Conservation (phyloP, 2,888 invertebrate species). For the Abrostola triplasia region DNA sequence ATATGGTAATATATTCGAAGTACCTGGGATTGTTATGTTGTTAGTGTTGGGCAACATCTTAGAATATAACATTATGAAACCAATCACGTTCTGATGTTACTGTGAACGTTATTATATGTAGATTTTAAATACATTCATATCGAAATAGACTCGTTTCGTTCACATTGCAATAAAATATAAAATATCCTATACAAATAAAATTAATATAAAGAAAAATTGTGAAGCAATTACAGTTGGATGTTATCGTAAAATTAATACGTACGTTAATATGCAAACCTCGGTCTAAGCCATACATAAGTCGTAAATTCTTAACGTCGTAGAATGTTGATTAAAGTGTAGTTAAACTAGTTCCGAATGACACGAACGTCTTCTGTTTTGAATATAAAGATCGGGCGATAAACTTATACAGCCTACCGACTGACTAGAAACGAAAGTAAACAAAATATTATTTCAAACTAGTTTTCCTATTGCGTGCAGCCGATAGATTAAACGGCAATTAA, state of each 20-base stretch:
- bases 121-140: slow-evolving; percentile 36
- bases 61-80: slow-evolving; percentile 45
- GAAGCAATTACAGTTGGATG: slow-evolving; percentile 48
- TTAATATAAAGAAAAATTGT: slow-evolving; percentile 43
- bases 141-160: slow-evolving; percentile 9
- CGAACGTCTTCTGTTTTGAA: slow-evolving; percentile 31
- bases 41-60: slow-evolving; percentile 45
- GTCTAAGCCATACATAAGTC: slow-evolving; percentile 52
- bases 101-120: slow-evolving; percentile 28
- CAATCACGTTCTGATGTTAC: slow-evolving; percentile 50
- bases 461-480: slow-evolving; percentile 45
- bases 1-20: slow-evolving; percentile 44
- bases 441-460: slow-evolving; percentile 51
- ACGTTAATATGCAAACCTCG: slow-evolving; percentile 61
- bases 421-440: slow-evolving; percentile 54
- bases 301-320: slow-evolving; percentile 60
- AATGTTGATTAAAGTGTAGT: slow-evolving; percentile 58
- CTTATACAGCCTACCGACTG: slow-evolving; percentile 27
- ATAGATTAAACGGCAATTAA: slow-evolving; percentile 46
- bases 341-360: slow-evolving; percentile 50
- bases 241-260: slow-evolving; percentile 55
- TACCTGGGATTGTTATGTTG: slow-evolving; percentile 39
- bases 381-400: slow-evolving; percentile 38
- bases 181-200: slow-evolving; percentile 24
- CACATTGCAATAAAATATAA: slow-evolving; percentile 8